Conservation (phyloP, 2,113 vertebrate species). For the zebrafish (Danio rerio) region DNA sequence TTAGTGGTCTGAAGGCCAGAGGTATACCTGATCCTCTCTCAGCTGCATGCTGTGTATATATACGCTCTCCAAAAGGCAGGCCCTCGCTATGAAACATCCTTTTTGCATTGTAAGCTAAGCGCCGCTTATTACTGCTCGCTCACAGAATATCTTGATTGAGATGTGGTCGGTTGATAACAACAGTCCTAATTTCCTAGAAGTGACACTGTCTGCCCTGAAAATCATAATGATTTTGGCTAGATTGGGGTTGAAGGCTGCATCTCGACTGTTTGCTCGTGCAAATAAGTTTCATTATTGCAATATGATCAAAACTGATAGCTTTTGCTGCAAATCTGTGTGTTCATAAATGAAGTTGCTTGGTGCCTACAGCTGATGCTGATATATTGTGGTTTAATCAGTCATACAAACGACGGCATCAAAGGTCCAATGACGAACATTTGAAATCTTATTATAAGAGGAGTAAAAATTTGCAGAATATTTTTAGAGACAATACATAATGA, state of each 20-base stretch:
- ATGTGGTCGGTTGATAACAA: conserved; percentile 39
- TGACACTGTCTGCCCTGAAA: conserved; percentile 39
- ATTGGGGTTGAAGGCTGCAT: neutral
- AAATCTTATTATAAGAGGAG: neutral
- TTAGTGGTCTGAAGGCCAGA: neutral
- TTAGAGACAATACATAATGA: neutral
- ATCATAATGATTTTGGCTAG: conserved; percentile 11
- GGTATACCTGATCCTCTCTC: neutral
- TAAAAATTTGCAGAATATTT: neutral
- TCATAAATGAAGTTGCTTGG: neutral
- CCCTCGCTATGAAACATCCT: neutral
- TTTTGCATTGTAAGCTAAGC: conserved; percentile 46
- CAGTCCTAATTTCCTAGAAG: conserved; percentile 43
- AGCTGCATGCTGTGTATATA: conserved; percentile 3
- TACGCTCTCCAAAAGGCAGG: neutral
- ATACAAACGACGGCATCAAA: neutral
- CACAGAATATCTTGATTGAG: conserved; percentile 59
- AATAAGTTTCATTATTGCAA: conserved; percentile 23
- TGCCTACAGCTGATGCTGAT: neutral
- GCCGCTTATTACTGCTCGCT: neutral
- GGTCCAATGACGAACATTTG: neutral
- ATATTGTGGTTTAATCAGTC: neutral
- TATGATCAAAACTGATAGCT: conserved; percentile 29
- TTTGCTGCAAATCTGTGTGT: neutral
- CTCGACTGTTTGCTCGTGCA: conserved; percentile 24